Base-by-base conservation (phyloP, 2,113 vertebrate species). In the Apteryx owenii region DNA sequence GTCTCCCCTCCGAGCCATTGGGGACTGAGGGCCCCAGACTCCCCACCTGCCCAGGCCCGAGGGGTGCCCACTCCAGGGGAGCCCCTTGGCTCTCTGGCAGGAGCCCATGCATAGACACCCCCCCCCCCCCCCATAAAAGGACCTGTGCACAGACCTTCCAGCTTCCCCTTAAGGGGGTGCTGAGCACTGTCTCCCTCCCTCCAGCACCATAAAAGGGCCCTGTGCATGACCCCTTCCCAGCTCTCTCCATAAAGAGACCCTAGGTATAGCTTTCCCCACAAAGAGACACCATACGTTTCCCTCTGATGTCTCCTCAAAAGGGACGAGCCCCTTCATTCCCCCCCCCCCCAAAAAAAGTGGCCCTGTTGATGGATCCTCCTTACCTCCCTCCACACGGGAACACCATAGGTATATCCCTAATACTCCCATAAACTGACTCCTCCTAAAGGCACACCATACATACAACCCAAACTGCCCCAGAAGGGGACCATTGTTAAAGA, bases 181-280 rank as follows among this genome's bases (percentile, higher is more conserved):
- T 71, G 42, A 82, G 33, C 44, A 8, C 28, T 17, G 51, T 2
- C 3, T 42, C 29, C 20, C 11, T 80, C 12, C 16, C 33, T 77
- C 38, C 68, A 16, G 16, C 26, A 13, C 40, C 23, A 4, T 11
- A 13, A n/a, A 64, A 40, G 31, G 29, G 31, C 51, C 50, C 10
- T 61, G 44, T 58, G 58, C 15, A 48, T 31, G 88, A 65, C 17
- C 18, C 20, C 82, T 50, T 56, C 50, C 50, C 53, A 18, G 8
- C 29, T 66, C 18, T 53, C 40, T 50, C 36, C 16, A 1, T 73
- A 28, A 44, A 44, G 23, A 69, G 13, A 51, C 29, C 15, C 42
- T 0, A 0, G 60, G 33, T 36, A 36, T 29, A 62, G 50, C 0
- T 2, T 28, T 91, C 92, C 58, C 13, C 56, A 33, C 21, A 14